Evolutionary conservation across 2,113 vertebrate species (phyloP), one percentile per base, ranked within the genome.

Genomic region (Labeo catla): DNA sequence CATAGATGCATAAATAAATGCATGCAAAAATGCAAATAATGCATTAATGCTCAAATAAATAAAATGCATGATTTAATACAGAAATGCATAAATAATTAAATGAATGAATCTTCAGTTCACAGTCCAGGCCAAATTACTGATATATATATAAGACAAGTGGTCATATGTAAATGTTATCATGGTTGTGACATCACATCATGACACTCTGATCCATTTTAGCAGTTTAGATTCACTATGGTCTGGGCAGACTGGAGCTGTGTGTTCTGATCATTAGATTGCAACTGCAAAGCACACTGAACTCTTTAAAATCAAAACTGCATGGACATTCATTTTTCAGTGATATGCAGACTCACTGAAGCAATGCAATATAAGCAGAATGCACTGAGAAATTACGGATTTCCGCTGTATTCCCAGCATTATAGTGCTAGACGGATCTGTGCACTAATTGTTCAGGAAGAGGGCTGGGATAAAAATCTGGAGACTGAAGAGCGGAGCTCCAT

Each of bases 391-490:
- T 8, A 59, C n/a, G 8, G 28, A 28, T 28, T 28, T 28, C 28
- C 28, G 28, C 54, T 80, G 34, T 43, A 59, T 13, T 63, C 11
- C 23, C 50, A 2, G 76, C 15, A 84, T 45, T 34, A 70, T 7
- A 50, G 5, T 76, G n/a, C 49, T 39, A 63, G 74, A 84, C 81
- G n/a, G 50, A 72, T 83, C 80, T 23, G 47, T 80, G 78, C 36
- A 7, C 77, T 87, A 84, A 87, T 87, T 66, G 47, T 28, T 10
- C 50, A 36, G 61, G 36, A 52, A 59, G 61, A 23, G 43, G 23
- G 47, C 54, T 65, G 47, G 15, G 36, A 36, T 9, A 68, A 34
- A 39, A 28, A 86, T 39, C 15, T 83, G 76, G 76, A 61, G 79
- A 34, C 9, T 4, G 81, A 59, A 39, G 34, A 70, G 76, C 63